Conservation (phyloP, 2,113 vertebrate genomes). For the Oceanites oceanicus region DNA sequence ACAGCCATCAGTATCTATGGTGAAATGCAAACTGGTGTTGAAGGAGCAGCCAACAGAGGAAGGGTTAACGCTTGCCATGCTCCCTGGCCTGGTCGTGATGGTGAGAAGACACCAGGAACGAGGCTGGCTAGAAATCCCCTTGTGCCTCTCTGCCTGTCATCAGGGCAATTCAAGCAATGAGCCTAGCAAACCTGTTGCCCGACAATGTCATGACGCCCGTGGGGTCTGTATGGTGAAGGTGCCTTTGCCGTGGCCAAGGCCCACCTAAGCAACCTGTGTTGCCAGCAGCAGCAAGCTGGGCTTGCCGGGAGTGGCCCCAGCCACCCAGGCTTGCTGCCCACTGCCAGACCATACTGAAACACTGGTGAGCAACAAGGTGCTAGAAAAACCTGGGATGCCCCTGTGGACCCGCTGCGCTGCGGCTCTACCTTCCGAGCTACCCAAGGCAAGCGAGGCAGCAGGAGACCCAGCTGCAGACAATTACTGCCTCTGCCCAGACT, state of each 20-base stretch:
- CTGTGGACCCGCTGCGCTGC: fast-evolving
- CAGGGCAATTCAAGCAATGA: not conserved
- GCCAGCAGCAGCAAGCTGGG: not conserved
- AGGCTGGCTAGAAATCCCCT: not conserved
- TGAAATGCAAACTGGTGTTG: not conserved
- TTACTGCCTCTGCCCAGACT: slow-evolving; percentile 48
- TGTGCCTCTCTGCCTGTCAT: not conserved
- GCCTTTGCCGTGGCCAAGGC: fast-evolving
- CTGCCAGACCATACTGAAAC: not conserved
- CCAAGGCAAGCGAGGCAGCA: not conserved
- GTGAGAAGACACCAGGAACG: not conserved
- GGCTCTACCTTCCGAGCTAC: not conserved
- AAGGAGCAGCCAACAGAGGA: not conserved
- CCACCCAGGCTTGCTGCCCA: not conserved
- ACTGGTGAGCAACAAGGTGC: fast-evolving
- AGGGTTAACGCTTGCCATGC: not conserved
- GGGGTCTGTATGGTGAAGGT: not conserved
- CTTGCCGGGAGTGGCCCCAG: not conserved
- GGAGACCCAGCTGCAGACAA: slow-evolving; percentile 52
- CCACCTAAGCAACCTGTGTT: too few relatives aligned
- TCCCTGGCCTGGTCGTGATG: not conserved
- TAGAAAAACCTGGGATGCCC: not conserved
- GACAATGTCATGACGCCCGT: fast-evolving
- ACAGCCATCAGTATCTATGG: not conserved
- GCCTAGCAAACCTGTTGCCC: not conserved